Evolutionary conservation across 2,888 invertebrate genomes (phyloP).

Genomic region (Latrodectus elegans): DNA sequence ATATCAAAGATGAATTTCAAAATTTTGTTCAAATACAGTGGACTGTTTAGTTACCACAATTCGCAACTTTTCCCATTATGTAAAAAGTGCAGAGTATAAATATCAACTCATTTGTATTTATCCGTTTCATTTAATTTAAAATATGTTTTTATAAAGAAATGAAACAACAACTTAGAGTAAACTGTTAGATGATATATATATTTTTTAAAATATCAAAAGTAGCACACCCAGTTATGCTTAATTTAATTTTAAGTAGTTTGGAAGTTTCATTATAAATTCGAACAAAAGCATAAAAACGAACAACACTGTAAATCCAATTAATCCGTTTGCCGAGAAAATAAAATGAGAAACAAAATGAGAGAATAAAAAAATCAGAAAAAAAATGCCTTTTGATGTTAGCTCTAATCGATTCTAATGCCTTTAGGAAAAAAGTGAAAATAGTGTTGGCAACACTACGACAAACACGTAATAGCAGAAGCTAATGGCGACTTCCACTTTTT

Average conservation of each 20-base stretch:
- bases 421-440: slow-evolving; percentile 11
- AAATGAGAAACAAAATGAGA: neutral
- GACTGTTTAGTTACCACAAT: no score
- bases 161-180: no score
- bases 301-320: neutral
- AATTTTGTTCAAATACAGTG: no score
- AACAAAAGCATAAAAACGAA: neutral
- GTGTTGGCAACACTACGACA: slow-evolving; percentile 31
- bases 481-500: slow-evolving; percentile 17
- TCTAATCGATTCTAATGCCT: slow-evolving; percentile 46
- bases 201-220: no score
- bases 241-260: neutral
- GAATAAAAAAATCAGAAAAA: neutral
- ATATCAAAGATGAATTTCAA: no score
- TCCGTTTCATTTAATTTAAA: no score
- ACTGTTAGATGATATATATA: no score
- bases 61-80: no score
- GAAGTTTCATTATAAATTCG: neutral
- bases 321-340: neutral
- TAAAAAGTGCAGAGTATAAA: no score
- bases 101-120: no score
- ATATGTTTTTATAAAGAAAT: no score
- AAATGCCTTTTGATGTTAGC: slow-evolving; percentile 42
- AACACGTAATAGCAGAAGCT: slow-evolving; percentile 48
- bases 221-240: no score